Evolutionary conservation across 1,140 invertebrate genomes (phyloP), one percentile per base, ranked within the genome.

Genomic region (Pantala flavescens): DNA sequence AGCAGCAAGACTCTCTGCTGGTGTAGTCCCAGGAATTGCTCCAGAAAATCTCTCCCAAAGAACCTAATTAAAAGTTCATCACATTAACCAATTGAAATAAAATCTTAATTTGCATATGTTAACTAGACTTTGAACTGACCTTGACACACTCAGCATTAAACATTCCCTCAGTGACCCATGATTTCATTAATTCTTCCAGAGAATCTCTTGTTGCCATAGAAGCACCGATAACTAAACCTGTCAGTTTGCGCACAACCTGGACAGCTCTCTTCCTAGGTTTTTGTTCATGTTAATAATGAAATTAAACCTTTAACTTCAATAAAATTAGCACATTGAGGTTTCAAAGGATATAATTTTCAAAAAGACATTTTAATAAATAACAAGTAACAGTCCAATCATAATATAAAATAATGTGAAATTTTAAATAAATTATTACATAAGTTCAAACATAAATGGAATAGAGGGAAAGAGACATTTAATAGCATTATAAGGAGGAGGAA

Each of bases 21-120:
- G 80, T 0, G 88, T 89, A 0, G 88, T 90, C 19, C 89, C 87
- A 23, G 89, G 85, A n/a, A 91, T 85, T 79, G 92, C 93, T 78
- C 90, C 86, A 0, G 91, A 87, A 80, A 93, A 95, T 75, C 87
- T 89, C 81, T 95, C 91, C 90, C 91, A 95, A 43, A 95, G 83
- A 14, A 94, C 86, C 86, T 91, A 80, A 76, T 85, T 81, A 79
- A 84, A 43, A 77, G 74, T 63, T 63, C 12, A 3, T 19, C 14
- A 63, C 12, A 3, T 63, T 63, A 14, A 63, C 12, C 12, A 23
- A 2, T 36, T 63, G 7, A 36, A 75, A 72, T 74, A n/a, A 75
- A 9, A 49, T 70, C 63, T 24, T 23, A 36, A 36, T 43, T 42
- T 28, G 36, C 43, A n/a, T 71, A 28, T 16, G 23, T 70, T 49